Evolutionary conservation across 2,797 vertebrate species (phyloP), one percentile per base, ranked within the genome.

Genomic region (Arnoldichthys spilopterus): DNA sequence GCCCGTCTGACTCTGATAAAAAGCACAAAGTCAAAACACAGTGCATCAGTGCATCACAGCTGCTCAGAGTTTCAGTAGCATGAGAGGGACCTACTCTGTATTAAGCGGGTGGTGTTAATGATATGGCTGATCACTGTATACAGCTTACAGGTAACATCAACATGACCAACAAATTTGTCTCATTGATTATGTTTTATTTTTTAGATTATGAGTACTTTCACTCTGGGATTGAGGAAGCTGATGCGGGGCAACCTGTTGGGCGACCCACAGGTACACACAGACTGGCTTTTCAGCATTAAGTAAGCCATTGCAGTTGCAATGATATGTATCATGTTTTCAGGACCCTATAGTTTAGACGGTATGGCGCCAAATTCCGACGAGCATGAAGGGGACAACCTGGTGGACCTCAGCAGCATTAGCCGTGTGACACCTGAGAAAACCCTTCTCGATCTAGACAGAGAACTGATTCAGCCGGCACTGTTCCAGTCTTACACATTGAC

Each of bases 391-490:
- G 93, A 93, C 78, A 92, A 93, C 69, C 88, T 96, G 75, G 66
- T 96, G 56, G 89, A 91, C 69, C 85, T 89, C 62, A 87, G 84
- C 58, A 82, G 78, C 5, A 18, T 79, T 0, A 4, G 24, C 0
- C 61, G 51, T 0, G 45, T 64, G 32, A 63, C 74, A 18, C 70
- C 49, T 63, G 62, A 86, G 6, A 89, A 86, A 1, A 88, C 86
- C 32, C 78, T 94, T 80, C 86, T 94, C 0, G 92, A 96, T 73
- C 91, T 95, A 87, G 83, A 89, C 74, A 93, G 93, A 85, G 82
- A 91, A 13, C 80, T 59, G 0, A 79, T 95, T 20, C 83, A 89
- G 56, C 82, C 15, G 13, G 69, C 51, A n/a, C 58, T 90, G 40
- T 94, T 96, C 86, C 87, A 89, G 34, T 84, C 91, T 69, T 93